These are phyloP conservation scores for Bungarus multicinctus DNA, from an alignment of 2,113 vertebrate species.

Conservation along the genomic window DNA sequence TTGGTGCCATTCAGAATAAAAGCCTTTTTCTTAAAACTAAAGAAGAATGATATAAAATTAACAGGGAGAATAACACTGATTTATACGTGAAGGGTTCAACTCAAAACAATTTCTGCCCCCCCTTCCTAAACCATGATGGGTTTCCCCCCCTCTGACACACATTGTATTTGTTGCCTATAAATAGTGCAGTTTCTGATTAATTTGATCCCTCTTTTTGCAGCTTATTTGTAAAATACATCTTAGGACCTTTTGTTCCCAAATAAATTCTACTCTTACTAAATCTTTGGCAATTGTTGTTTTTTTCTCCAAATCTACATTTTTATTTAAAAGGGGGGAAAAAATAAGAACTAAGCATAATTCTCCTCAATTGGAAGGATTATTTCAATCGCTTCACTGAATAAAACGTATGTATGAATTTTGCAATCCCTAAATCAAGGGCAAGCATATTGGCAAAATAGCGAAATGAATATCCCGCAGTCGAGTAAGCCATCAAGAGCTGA, in stretches of 20 bases:
- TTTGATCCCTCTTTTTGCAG: not conserved
- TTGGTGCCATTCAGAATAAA: not conserved
- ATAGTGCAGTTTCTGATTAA: not conserved
- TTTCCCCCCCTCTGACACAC: not conserved
- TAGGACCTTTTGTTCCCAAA: not conserved
- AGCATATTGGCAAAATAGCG: not conserved
- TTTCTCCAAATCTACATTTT: not conserved
- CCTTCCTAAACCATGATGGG: not conserved
- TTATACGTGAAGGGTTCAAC: too few species aligned
- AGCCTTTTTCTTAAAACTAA: constrained; percentile 20
- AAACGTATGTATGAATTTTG: not conserved
- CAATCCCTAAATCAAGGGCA: not conserved
- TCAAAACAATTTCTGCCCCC: not conserved
- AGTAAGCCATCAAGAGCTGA: not conserved
- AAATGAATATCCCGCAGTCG: not conserved
- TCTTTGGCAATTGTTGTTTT: not conserved
- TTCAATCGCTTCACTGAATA: not conserved
- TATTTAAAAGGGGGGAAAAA: not conserved
- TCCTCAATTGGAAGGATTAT: not conserved
- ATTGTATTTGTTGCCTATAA: not conserved
- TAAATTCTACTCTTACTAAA: constrained; percentile 35
- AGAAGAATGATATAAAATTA: constrained; percentile 30
- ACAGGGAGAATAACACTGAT: not conserved
- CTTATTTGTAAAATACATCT: not conserved
- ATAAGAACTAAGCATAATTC: not conserved